These are phyloP conservation scores for Acronicta aceris DNA, from an alignment of 2,888 invertebrate genomes.

Conservation along the genomic window DNA sequence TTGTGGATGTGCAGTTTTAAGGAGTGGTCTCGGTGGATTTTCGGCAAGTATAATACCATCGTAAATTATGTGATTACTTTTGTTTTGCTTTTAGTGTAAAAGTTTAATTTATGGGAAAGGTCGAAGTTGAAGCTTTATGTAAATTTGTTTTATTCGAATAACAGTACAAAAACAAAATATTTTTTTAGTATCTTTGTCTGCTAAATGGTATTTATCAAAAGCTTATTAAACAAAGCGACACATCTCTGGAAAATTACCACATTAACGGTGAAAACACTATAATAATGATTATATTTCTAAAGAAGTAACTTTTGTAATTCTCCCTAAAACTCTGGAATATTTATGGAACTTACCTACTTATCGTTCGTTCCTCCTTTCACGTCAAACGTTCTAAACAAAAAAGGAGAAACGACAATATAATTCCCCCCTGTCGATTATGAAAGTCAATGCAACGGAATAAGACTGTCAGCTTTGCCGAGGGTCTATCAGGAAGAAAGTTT, in stretches of 20 bases:
- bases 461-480: slow-evolving; percentile 53
- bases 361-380: too few species aligned
- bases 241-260: slow-evolving; percentile 2
- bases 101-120: slow-evolving; percentile 22
- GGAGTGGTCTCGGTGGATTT: slow-evolving; percentile 40
- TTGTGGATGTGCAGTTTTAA: slow-evolving; percentile 53
- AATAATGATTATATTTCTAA: slow-evolving; percentile 30
- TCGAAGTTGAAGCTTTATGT: slow-evolving; percentile 4
- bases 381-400: slow-evolving; percentile 39
- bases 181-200: background rate
- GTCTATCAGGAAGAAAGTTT: slow-evolving; percentile 20
- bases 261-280: slow-evolving; percentile 20
- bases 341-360: slow-evolving; percentile 49
- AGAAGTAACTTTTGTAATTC: slow-evolving; percentile 40
- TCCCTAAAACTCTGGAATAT: slow-evolving; percentile 36
- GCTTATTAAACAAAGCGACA: slow-evolving; percentile 9
- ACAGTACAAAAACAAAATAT: background rate
- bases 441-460: slow-evolving; percentile 57
- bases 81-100: slow-evolving; percentile 31
- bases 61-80: slow-evolving; percentile 43
- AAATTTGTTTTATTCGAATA: slow-evolving; percentile 7
- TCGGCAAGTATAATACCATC: slow-evolving; percentile 30
- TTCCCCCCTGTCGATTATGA: slow-evolving; percentile 56
- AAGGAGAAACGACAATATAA: slow-evolving; percentile 43
- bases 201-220: slow-evolving; percentile 1